A percentile compares a stretch with the other conserved stretches of the same genome.
Evolutionary conservation across 2,113 vertebrate genomes (phyloP).

Genomic region (Gyps fulvus): DNA sequence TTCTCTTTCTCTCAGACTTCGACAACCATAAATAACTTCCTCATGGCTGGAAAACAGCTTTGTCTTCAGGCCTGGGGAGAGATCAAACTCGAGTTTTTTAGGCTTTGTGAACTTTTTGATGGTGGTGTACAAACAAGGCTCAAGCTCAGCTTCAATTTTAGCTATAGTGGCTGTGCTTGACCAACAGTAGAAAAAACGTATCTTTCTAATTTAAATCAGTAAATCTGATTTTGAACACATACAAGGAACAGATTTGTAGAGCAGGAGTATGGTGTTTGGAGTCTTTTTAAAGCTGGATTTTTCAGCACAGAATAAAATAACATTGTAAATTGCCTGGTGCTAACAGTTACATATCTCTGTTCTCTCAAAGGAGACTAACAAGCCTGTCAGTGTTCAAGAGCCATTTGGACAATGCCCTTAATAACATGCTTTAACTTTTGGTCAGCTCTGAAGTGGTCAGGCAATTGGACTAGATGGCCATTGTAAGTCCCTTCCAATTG

Average conservation of each 20-base stretch:
- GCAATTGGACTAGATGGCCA: not conserved
- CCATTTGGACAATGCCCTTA: not conserved
- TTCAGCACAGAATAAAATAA: not conserved
- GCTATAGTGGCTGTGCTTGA: not conserved
- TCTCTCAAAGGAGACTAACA: not conserved
- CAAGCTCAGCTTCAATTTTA: not conserved
- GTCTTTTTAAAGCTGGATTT: not conserved
- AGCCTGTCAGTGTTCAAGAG: not conserved
- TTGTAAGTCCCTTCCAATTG: not conserved
- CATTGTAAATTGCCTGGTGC: not conserved
- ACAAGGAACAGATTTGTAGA: not conserved
- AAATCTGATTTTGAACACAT: not conserved
- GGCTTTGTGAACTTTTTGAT: not conserved
- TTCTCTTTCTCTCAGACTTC: not conserved
- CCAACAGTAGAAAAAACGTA: not conserved
- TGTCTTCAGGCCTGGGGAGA: not conserved
- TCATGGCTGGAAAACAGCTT: not conserved
- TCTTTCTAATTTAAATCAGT: not conserved
- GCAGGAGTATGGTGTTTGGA: not conserved
- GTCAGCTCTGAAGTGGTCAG: not conserved
- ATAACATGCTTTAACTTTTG: not conserved
- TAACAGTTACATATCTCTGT: not conserved
- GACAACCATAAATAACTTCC: not conserved
- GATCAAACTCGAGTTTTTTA: not conserved
- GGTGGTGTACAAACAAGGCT: not conserved